Percentiles rank a stretch among this genome's conserved stretches.
Conservation (phyloP, 2,888 invertebrate species). For the Metalampra italica region DNA sequence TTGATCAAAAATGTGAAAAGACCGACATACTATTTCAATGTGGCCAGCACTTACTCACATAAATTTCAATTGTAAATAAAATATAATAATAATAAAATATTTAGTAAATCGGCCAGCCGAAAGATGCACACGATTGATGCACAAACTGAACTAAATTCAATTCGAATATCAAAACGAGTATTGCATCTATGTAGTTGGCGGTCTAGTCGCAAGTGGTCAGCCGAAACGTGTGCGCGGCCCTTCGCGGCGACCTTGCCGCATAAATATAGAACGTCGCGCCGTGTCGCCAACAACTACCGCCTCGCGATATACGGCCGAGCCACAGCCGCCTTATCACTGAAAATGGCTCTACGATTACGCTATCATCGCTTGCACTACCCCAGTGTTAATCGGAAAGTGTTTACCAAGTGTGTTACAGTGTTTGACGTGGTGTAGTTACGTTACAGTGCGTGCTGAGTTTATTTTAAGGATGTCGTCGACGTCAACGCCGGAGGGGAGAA, state of each 20-base stretch:
- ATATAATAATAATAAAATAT: too few species aligned
- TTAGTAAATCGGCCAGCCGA: too few species aligned
- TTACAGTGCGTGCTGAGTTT: conserved; percentile 36
- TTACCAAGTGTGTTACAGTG: conserved; percentile 43
- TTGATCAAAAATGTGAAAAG: too few species aligned
- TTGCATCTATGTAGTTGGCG: neutral
- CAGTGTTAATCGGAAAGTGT: conserved; percentile 34
- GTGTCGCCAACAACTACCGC: conserved; percentile 58
- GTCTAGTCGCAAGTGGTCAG: conserved; percentile 40
- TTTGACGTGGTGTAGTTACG: conserved; percentile 50
- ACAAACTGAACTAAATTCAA: too few species aligned
- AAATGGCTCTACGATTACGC: conserved; percentile 69
- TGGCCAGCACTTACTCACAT: too few species aligned
- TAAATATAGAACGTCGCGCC: conserved; percentile 56
- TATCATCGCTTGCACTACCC: conserved; percentile 51
- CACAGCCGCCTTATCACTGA: conserved; percentile 59
- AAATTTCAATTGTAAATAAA: too few species aligned
- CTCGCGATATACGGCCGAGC: conserved; percentile 31
- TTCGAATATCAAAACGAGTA: too few species aligned
- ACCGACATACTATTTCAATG: too few species aligned
- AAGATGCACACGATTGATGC: too few species aligned
- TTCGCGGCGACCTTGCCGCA: conserved; percentile 58
- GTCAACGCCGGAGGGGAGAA: conserved; percentile 55
- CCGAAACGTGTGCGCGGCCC: conserved; percentile 44
- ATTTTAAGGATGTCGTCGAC: conserved; percentile 68